phyloP scores from a whole-genome alignment of 2,888 invertebrate genomes.

The Ferdinandea cuprea region DNA sequence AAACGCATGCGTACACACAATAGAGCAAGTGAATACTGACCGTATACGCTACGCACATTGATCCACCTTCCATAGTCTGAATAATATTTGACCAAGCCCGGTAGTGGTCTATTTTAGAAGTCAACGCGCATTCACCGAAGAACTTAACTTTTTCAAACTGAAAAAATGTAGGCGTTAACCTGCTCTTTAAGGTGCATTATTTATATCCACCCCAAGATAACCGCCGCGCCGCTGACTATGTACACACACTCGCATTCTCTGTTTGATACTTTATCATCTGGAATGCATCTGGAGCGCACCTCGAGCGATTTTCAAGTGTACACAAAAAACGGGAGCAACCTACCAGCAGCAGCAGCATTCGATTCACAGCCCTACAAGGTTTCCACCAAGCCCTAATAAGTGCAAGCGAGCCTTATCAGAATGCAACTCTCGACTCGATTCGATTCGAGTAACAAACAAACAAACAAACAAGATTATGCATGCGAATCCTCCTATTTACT shows the following conservation, averaged over 20 bases:
- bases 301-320: slow-evolving; percentile 79
- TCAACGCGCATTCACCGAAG: not conserved
- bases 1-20: slow-evolving; percentile 30
- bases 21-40: slow-evolving; percentile 36
- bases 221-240: slow-evolving; percentile 49
- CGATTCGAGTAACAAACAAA: slow-evolving; percentile 48
- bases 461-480: slow-evolving; percentile 53
- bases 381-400: slow-evolving; percentile 46
- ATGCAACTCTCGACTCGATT: slow-evolving; percentile 39
- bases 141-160: slow-evolving; percentile 10
- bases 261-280: slow-evolving; percentile 81
- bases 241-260: slow-evolving; percentile 63
- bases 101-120: slow-evolving; percentile 72
- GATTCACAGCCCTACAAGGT: slow-evolving; percentile 52
- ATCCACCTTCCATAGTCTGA: slow-evolving; percentile 33
- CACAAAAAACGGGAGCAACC: slow-evolving; percentile 57
- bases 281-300: slow-evolving; percentile 83
- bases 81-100: slow-evolving; percentile 49
- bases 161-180: slow-evolving; percentile 82
- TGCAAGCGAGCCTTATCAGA: slow-evolving; percentile 57
- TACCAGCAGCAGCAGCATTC: slow-evolving; percentile 25
- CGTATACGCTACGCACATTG: slow-evolving; percentile 66
- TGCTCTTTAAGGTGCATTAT: slow-evolving; percentile 83
- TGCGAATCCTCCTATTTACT: slow-evolving; percentile 16
- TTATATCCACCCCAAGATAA: slow-evolving; percentile 80